Conservation (phyloP, 2,888 invertebrate genomes). For the Leptogaster cylindrica region DNA sequence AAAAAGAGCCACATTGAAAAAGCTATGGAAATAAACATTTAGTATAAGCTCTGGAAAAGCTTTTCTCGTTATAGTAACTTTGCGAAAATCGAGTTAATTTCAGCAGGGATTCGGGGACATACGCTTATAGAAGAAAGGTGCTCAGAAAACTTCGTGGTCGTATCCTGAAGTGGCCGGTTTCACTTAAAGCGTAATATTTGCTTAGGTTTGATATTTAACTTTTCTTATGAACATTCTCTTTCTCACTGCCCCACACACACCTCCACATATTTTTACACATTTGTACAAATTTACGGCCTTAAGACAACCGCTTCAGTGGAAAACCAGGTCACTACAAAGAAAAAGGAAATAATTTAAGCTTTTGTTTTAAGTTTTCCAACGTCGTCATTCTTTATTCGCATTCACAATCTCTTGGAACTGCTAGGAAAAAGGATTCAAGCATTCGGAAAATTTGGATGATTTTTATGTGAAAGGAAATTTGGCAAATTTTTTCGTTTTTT, state of each 20-base stretch:
- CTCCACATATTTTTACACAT: neutral
- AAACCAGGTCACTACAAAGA: conserved; percentile 34
- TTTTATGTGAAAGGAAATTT: no score
- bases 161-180: conserved; percentile 33
- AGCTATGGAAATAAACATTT: no score
- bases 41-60: no score
- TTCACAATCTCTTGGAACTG: no score
- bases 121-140: conserved; percentile 33
- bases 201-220: conserved; percentile 34
- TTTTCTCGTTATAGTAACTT: no score
- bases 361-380: conserved; percentile 18
- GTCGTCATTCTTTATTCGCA: no score
- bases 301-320: conserved; percentile 21
- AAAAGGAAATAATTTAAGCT: conserved; percentile 30
- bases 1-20: no score
- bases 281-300: conserved; percentile 16
- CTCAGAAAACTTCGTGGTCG: conserved; percentile 34
- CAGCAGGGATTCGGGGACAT: conserved; percentile 11
- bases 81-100: no score
- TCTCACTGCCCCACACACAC: neutral
- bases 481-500: no score
- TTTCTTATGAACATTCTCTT: no score
- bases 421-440: no score
- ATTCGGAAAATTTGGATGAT: no score
- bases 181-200: conserved; percentile 37